Evolutionary conservation across 2,797 vertebrate genomes (phyloP).

Genomic region (Erethizon dorsatum): DNA sequence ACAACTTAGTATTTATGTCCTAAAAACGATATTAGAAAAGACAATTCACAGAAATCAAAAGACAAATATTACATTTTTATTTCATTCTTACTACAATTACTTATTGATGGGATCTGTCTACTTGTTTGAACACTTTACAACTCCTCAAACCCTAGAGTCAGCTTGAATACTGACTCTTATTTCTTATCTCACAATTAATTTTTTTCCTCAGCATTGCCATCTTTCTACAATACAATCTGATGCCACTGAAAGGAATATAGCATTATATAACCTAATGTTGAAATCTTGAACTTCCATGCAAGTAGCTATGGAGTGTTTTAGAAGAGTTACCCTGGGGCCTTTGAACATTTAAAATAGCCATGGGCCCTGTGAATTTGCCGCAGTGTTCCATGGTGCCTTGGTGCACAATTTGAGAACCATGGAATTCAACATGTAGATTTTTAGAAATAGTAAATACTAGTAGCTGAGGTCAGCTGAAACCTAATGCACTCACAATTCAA

Average conservation of each 20-base stretch:
- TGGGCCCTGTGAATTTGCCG: neutral
- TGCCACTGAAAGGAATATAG: neutral
- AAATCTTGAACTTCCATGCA: neutral
- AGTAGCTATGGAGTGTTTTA: neutral
- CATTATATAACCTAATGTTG: neutral
- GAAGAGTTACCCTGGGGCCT: neutral
- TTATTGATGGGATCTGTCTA: neutral
- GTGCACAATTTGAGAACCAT: neutral
- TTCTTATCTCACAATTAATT: conserved; percentile 7
- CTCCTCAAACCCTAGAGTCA: neutral
- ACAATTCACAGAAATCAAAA: neutral
- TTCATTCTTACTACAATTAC: conserved; percentile 28
- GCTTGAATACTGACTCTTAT: neutral
- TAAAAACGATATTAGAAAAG: conserved; percentile 14
- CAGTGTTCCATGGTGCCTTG: neutral
- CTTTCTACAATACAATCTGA: neutral
- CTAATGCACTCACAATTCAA: conserved; percentile 58
- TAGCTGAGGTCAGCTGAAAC: conserved; percentile 60
- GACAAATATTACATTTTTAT: neutral
- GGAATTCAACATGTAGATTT: conserved; percentile 36
- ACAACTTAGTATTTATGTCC: neutral
- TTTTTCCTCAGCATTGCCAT: conserved; percentile 14
- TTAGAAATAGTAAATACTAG: conserved; percentile 58
- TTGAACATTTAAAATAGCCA: conserved; percentile 8
- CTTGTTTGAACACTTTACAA: neutral